Base-by-base conservation (phyloP, 1,140 invertebrate genomes). In the Bombus polaris region DNA sequence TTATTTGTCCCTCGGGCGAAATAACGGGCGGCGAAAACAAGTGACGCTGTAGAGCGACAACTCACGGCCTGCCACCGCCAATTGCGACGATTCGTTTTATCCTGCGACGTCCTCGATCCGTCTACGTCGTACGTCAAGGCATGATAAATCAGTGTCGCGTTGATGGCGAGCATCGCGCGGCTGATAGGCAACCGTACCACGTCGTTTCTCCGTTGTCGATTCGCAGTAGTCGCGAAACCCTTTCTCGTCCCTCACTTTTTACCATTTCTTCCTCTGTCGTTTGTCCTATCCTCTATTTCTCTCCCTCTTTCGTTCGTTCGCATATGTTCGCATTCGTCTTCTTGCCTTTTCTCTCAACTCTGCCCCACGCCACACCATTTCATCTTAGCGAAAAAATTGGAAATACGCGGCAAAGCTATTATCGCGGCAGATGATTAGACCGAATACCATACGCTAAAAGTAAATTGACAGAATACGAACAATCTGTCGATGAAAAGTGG, bases 111-210 rank as follows among this genome's bases (percentile, higher is more conserved):
- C 88, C 88, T 88, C 88, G 88, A 89, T 89, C 79, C 88, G 88
- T 89, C 88, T 86, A 89, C 88, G 88, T 89, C 87, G 88, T 89
- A 89, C 88, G 88, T 89, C 88, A 80, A 88, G 88, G 88, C 88
- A 89, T 89, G 88, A 89, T 89, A 89, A 89, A 89, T 89, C 88
- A 89, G 88, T 88, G 88, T 89, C 88, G 79, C 87, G 79, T 88
- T 85, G 88, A 59, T 79, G 62, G 53, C 72, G 87, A 88, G 83
- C 83, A 88, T 82, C 88, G 87, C 59, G 65, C 70, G 81, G 57
- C 75, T 80, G 88, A 88, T 88, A 83, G 87, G 65, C 87, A 78
- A 83, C 57, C 59, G 28, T 28, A 25, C 65, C 57, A 37, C 65
- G 73, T 13, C 28, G 72, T 32, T 62, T n/a, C 59, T 62, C 28